Evolutionary conservation across 2,888 invertebrate species (phyloP).

Genomic region (Chorisops tibialis): DNA sequence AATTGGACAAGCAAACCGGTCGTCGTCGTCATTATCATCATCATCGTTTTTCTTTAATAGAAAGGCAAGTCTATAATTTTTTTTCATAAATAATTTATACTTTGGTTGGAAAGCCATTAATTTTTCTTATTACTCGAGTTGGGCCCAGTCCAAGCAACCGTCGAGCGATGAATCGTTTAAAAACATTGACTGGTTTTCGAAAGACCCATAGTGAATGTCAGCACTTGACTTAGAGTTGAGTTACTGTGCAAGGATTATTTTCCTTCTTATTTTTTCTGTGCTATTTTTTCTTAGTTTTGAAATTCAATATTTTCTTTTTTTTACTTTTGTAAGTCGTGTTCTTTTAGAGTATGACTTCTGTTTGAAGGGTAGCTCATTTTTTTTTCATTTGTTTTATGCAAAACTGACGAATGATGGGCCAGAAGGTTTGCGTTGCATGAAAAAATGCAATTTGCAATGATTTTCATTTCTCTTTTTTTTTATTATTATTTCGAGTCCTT

Average conservation of each 20-base stretch:
- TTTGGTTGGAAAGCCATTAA: conserved; percentile 21
- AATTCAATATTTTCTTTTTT: conserved; percentile 5
- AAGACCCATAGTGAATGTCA: not conserved
- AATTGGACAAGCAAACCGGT: conserved; percentile 5
- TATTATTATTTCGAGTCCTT: too few relatives aligned
- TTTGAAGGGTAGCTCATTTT: conserved; percentile 5
- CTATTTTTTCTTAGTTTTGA: conserved; percentile 13
- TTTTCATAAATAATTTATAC: conserved; percentile 28
- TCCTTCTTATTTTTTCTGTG: not conserved
- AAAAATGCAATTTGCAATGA: conserved; percentile 15
- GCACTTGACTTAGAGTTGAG: not conserved
- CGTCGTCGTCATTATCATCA: not conserved
- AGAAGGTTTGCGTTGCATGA: conserved; percentile 4
- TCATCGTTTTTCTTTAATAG: not conserved
- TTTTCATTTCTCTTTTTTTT: too few relatives aligned
- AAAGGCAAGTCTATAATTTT: conserved; percentile 24
- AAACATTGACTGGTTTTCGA: conserved; percentile 9
- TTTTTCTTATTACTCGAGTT: conserved; percentile 17
- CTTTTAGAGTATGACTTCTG: too few relatives aligned
- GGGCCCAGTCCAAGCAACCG: conserved; percentile 1
- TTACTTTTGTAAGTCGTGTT: too few relatives aligned
- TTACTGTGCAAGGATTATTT: not conserved
- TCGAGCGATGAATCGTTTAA: not conserved
- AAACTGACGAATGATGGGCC: conserved; percentile 13
- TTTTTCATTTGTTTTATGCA: too few relatives aligned